A percentile compares a stretch with the other conserved stretches of the same genome.
Evolutionary conservation across 2,888 invertebrate genomes (phyloP).

Genomic region (Marasmarcha lunaedactyla): DNA sequence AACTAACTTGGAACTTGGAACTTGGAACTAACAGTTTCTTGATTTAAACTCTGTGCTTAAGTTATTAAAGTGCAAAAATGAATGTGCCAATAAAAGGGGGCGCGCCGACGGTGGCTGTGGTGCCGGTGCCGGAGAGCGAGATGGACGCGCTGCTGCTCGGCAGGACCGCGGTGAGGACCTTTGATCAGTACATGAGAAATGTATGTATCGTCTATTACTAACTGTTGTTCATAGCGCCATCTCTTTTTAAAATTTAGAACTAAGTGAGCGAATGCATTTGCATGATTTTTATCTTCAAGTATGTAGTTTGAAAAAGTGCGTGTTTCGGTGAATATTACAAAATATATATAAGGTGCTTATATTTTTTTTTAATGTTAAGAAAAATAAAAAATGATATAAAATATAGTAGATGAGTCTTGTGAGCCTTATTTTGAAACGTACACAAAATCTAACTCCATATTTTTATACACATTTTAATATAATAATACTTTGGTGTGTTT

Average conservation of each 20-base stretch:
- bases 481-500: too few species aligned
- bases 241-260: constrained; percentile 10
- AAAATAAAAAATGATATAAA: too few species aligned
- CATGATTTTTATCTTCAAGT: not conserved
- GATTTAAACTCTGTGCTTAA: not conserved
- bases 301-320: too few species aligned
- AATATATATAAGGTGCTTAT: too few species aligned
- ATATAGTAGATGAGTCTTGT: too few species aligned
- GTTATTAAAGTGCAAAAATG: constrained; percentile 23
- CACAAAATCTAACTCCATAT: too few species aligned
- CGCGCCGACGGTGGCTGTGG: constrained; percentile 71
- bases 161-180: constrained; percentile 81
- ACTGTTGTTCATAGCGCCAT: not conserved
- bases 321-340: too few species aligned
- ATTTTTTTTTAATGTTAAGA: too few species aligned
- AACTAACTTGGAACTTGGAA: too few species aligned
- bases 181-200: constrained; percentile 68
- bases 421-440: too few species aligned
- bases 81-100: constrained; percentile 48
- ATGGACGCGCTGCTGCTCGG: constrained; percentile 84
- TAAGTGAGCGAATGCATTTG: constrained; percentile 5
- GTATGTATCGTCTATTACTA: constrained; percentile 49
- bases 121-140: constrained; percentile 78
- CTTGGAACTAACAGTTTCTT: not conserved
- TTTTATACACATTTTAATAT: too few species aligned